Conservation (phyloP, 2,888 invertebrate genomes). For the Acanthococcus lagerstroemiae region DNA sequence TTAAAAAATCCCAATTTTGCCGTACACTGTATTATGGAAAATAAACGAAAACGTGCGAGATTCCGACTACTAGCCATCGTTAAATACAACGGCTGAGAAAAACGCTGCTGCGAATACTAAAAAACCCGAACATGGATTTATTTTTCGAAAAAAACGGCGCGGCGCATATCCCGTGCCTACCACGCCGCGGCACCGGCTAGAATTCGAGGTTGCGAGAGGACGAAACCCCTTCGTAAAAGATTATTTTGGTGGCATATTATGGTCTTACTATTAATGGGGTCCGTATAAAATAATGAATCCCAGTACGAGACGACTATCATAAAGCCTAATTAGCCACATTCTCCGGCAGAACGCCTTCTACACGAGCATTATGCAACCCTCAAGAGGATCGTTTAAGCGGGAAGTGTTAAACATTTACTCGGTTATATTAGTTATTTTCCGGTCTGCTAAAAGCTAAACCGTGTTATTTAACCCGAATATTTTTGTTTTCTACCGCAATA, state of each 20-base stretch:
- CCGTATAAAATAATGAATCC: conserved; percentile 28
- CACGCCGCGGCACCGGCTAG: background rate
- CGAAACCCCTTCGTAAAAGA: background rate
- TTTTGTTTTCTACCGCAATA: conserved; percentile 5
- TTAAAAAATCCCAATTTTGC: too few relatives aligned
- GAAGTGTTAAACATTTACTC: conserved; percentile 28
- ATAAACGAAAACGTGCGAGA: too few relatives aligned
- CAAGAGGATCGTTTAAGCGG: conserved; percentile 25
- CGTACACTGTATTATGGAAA: too few relatives aligned
- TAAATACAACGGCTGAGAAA: too few relatives aligned
- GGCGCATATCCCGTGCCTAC: background rate
- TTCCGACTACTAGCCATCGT: too few relatives aligned
- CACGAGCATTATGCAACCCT: conserved; percentile 29
- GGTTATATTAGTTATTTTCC: conserved; percentile 27
- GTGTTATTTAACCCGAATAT: conserved; percentile 25
- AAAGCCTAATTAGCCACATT: conserved; percentile 29
- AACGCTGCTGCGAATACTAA: too few relatives aligned
- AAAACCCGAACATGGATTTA: too few relatives aligned
- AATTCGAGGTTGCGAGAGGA: too few relatives aligned
- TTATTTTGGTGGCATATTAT: conserved; percentile 3
- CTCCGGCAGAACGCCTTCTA: conserved; percentile 26
- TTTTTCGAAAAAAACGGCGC: background rate
- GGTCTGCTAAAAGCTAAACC: conserved; percentile 27
- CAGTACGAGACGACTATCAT: conserved; percentile 30
- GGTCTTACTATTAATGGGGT: conserved; percentile 26